Evolutionary conservation across 2,113 vertebrate genomes (phyloP).

Genomic region (Orientallactaga bullata): DNA sequence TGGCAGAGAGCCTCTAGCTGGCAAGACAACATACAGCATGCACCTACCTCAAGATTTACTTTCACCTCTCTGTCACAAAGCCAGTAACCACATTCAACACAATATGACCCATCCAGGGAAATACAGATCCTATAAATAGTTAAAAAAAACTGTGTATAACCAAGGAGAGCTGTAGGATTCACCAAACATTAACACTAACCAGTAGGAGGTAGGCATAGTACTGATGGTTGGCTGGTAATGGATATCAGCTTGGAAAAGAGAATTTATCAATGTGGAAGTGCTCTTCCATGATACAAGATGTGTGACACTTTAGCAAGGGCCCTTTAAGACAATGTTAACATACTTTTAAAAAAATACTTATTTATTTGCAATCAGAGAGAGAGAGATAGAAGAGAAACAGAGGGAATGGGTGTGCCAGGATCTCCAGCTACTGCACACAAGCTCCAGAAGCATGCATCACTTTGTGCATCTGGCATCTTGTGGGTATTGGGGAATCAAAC

Average conservation of each 20-base stretch:
- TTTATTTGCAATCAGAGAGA: too few relatives aligned
- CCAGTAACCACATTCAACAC: background rate
- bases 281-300: background rate
- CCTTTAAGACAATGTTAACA: background rate
- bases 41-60: background rate
- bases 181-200: background rate
- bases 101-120: background rate
- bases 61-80: background rate
- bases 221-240: background rate
- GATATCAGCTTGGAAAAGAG: background rate
- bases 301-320: background rate
- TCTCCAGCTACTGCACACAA: too few relatives aligned
- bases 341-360: too few relatives aligned
- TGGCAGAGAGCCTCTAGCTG: background rate
- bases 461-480: too few relatives aligned
- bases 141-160: background rate
- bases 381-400: too few relatives aligned
- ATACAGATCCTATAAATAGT: background rate
- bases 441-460: too few relatives aligned
- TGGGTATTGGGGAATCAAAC: too few relatives aligned
- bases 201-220: background rate
- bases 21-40: background rate
- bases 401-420: too few relatives aligned
- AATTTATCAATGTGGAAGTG: background rate
- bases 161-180: background rate